Conservation (phyloP, 2,888 invertebrate species). For the Drosophila gaucha region DNA sequence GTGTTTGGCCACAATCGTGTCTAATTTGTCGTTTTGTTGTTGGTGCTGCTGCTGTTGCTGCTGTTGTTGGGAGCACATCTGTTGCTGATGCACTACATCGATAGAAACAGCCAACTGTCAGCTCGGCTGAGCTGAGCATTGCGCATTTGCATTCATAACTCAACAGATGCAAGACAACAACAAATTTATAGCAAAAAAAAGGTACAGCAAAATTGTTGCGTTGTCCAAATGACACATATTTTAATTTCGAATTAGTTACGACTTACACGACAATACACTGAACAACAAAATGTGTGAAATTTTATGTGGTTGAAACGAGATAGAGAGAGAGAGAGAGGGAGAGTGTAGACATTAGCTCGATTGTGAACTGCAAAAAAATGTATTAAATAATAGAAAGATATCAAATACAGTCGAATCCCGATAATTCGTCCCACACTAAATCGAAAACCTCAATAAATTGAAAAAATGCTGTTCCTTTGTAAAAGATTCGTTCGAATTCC, state of each 20-base stretch:
- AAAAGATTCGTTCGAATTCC: too few species aligned
- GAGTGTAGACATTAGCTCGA: too few species aligned
- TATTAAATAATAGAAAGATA: not conserved
- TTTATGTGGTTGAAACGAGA: not conserved
- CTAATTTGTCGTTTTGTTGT: conserved; percentile 62
- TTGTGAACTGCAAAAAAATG: too few species aligned
- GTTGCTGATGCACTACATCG: conserved; percentile 75
- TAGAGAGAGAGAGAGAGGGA: not conserved
- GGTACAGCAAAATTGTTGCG: conserved; percentile 57
- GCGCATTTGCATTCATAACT: conserved; percentile 80
- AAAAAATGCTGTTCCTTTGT: too few species aligned
- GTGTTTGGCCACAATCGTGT: conserved; percentile 69
- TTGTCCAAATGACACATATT: conserved; percentile 74
- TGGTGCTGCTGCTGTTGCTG: conserved; percentile 31
- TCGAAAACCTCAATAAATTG: too few species aligned
- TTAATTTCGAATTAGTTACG: conserved; percentile 70
- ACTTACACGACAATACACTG: conserved; percentile 53
- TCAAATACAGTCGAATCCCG: too few species aligned
- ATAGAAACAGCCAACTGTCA: conserved; percentile 64
- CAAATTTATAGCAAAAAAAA: conserved; percentile 4
- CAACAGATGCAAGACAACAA: conserved; percentile 57
- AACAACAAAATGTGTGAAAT: conserved; percentile 1
- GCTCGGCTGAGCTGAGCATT: conserved; percentile 27
- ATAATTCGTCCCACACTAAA: too few species aligned
- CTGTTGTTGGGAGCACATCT: conserved; percentile 49